Evolutionary conservation across 2,888 invertebrate genomes (phyloP), one percentile per base, ranked within the genome.

Genomic region (Drosophila borealis): DNA sequence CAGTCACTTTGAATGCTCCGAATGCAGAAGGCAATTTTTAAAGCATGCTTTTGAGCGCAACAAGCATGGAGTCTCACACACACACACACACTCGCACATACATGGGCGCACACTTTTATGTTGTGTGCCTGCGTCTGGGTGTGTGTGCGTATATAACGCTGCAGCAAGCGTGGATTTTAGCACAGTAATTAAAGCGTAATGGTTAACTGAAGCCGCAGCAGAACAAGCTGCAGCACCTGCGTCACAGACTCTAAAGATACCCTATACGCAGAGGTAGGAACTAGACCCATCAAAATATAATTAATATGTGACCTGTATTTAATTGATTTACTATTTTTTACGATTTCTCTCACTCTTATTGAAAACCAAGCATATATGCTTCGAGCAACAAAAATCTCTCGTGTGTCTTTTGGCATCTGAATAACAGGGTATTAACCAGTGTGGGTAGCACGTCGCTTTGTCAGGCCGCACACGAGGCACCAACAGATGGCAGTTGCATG

Each of bases 131-230:
- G 49, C n/a, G 34, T 36, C 39, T 19, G 41, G 50, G 19, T 25
- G 44, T 62, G 57, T 42, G 39, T 13, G 65, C 45, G 80, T 80
- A 64, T 73, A 62, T 60, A 45, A 46, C 33, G 70, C 81, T 64
- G 74, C 77, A 85, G 71, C 74, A 70, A 77, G 80, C 80, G 71
- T 82, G 82, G 78, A 78, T 82, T 81, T 82, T 80, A 78, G 83
- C 86, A 78, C 69, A 83, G 86, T 78, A 82, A 82, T 86, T 82
- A 82, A 82, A 80, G 82, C 67, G 75, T 80, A 86, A 82, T 80
- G 75, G 75, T 78, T 86, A 75, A 71, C 73, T 79, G 70, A 81
- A 81, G 79, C 76, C 60, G 69, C 74, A 78, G 34, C 62, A 61
- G 63, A 55, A 42, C 51, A 60, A 54, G 45, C 36, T 53, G 37